Percentiles rank a stretch among this genome's conserved stretches.
Conservation (phyloP, 1,140 invertebrate species). For the Nymphalis io region DNA sequence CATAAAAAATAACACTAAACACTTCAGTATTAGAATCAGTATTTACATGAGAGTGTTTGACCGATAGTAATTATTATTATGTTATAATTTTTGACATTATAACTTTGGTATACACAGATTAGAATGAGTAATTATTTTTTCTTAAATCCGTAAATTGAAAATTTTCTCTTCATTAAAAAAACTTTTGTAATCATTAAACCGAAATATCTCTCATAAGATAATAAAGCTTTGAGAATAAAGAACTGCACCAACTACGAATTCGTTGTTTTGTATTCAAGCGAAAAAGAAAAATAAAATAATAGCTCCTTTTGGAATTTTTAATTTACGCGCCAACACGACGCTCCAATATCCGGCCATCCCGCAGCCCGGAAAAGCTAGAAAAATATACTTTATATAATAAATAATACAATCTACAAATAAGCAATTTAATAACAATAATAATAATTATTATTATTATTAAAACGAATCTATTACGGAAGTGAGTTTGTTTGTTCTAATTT, state of each 20-base stretch:
- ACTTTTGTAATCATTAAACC: constrained; percentile 1
- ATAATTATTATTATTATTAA: neutral
- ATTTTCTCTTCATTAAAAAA: neutral
- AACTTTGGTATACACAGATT: no score
- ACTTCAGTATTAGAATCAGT: no score
- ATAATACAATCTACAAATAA: neutral
- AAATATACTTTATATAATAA: constrained; percentile 37
- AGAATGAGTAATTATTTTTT: no score
- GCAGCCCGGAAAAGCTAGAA: constrained; percentile 27
- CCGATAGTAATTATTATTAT: no score
- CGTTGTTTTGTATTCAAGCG: constrained; percentile 28
- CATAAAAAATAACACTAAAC: no score
- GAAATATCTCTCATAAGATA: constrained; percentile 19
- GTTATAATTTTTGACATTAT: no score
- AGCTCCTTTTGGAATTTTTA: constrained; percentile 42
- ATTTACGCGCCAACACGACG: constrained; percentile 38
- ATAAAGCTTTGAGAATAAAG: constrained; percentile 25
- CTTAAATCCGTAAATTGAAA: neutral
- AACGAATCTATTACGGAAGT: neutral
- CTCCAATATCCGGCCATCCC: constrained; percentile 30
- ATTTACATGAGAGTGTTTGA: no score
- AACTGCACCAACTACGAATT: constrained; percentile 19
- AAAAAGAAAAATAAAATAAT: constrained; percentile 32
- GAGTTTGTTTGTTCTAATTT: neutral
- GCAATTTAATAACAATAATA: neutral